phyloP scores from a whole-genome alignment of 1,140 invertebrate genomes.

The Lineus longissimus region DNA sequence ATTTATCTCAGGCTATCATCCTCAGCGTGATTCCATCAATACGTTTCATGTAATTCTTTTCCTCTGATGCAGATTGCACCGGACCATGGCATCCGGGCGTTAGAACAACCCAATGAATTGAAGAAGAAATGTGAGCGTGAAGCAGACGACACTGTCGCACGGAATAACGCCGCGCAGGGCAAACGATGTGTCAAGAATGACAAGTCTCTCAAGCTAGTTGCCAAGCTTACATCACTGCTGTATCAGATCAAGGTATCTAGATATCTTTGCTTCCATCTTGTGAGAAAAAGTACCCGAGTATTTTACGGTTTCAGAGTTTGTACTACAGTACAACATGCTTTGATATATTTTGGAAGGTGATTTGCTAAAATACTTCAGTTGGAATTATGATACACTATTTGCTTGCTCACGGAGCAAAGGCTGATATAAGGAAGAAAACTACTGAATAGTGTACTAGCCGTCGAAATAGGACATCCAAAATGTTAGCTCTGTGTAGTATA shows the following conservation, averaged over 20 bases:
- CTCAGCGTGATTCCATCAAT: not conserved
- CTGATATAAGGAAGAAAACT: too few species aligned
- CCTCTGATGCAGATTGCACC: constrained; percentile 66
- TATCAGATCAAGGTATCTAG: constrained; percentile 77
- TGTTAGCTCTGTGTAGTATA: too few species aligned
- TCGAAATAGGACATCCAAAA: too few species aligned
- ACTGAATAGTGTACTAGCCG: too few species aligned
- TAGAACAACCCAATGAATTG: constrained; percentile 81
- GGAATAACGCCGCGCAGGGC: constrained; percentile 60
- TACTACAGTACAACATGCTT: too few species aligned
- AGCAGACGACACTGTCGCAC: constrained; percentile 74
- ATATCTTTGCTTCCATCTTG: too few species aligned
- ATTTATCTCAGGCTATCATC: constrained; percentile 4
- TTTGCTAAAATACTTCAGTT: too few species aligned
- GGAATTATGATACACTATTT: too few species aligned
- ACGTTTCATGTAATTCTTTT: not conserved
- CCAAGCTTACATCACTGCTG: constrained; percentile 84
- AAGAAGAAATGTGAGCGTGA: constrained; percentile 81
- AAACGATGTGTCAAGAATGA: constrained; percentile 56
- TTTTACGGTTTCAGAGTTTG: too few species aligned
- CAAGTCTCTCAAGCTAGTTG: constrained; percentile 68
- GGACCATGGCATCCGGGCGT: constrained; percentile 79
- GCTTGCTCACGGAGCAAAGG: too few species aligned
- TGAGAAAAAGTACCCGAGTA: too few species aligned
- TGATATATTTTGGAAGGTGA: too few species aligned